Conservation (phyloP, 2,113 vertebrate genomes). For the Scomber japonicus region DNA sequence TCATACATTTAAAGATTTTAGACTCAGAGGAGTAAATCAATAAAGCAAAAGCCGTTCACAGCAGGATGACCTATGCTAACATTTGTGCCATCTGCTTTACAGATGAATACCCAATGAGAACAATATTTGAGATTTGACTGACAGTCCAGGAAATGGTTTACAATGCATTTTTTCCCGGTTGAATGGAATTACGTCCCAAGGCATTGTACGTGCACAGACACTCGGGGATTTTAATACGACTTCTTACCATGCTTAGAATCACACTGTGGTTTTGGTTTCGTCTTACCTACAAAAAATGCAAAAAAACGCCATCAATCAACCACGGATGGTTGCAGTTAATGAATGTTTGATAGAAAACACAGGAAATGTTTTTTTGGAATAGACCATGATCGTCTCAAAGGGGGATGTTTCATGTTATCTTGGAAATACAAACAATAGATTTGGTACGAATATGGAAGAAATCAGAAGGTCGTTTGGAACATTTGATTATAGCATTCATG, state of each 20-base stretch:
- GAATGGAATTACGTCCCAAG: conserved; percentile 54
- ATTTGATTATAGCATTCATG: conserved; percentile 4
- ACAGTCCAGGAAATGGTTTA: conserved; percentile 66
- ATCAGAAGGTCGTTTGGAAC: conserved; percentile 32
- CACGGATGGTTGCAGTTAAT: conserved; percentile 30
- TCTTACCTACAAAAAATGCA: conserved; percentile 34
- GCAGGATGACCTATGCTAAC: conserved; percentile 4
- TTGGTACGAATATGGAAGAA: conserved; percentile 30
- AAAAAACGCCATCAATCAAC: conserved; percentile 60
- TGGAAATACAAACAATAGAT: conserved; percentile 31
- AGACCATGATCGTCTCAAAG: not conserved
- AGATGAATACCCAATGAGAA: conserved; percentile 68
- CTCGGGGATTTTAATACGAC: conserved; percentile 22
- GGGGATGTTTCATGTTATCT: conserved; percentile 25
- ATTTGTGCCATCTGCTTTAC: conserved; percentile 62
- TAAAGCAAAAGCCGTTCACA: not conserved
- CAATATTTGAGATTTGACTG: conserved; percentile 56
- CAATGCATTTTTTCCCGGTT: conserved; percentile 57
- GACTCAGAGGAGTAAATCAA: not conserved
- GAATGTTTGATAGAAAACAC: conserved; percentile 31
- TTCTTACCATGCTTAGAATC: conserved; percentile 46
- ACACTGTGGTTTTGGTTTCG: conserved; percentile 64
- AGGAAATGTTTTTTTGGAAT: conserved; percentile 22
- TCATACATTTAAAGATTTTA: no score
- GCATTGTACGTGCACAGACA: conserved; percentile 20